phyloP scores from a whole-genome alignment of 2,888 invertebrate species.

The Watsonalla cultraria region DNA sequence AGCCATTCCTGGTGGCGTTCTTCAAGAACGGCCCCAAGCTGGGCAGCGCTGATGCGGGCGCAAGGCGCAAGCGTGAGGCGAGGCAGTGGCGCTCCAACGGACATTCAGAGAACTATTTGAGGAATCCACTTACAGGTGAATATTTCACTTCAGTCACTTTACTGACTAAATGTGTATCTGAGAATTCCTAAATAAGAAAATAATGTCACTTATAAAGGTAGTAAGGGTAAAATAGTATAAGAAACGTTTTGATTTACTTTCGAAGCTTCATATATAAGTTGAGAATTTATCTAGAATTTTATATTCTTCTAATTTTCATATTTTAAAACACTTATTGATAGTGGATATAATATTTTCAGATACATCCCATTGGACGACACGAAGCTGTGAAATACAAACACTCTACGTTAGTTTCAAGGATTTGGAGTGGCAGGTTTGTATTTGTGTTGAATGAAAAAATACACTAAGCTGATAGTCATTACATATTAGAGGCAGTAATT shows the following conservation, averaged over 20 bases:
- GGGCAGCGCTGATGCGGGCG: conserved; percentile 70
- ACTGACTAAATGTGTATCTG: neutral
- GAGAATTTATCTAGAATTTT: too few relatives aligned
- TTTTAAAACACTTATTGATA: too few relatives aligned
- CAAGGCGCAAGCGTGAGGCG: conserved; percentile 79
- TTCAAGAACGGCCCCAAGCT: conserved; percentile 82
- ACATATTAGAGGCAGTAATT: too few relatives aligned
- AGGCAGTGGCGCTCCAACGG: conserved; percentile 76
- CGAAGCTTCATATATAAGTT: too few relatives aligned
- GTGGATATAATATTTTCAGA: conserved; percentile 64
- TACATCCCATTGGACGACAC: conserved; percentile 74
- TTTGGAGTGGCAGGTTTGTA: conserved; percentile 88
- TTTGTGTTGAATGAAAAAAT: neutral
- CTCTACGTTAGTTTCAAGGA: conserved; percentile 96
- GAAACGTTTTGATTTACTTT: too few relatives aligned
- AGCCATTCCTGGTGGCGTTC: conserved; percentile 96
- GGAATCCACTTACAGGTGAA: conserved; percentile 77
- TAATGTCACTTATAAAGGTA: too few relatives aligned
- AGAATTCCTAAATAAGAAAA: too few relatives aligned
- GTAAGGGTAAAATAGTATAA: too few relatives aligned
- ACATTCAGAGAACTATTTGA: conserved; percentile 71
- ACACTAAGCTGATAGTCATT: too few relatives aligned
- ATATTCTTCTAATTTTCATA: too few relatives aligned
- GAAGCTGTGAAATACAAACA: conserved; percentile 92
- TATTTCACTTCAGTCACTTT: conserved; percentile 2